Base-by-base conservation (phyloP, 2,797 vertebrate genomes). In the Chaetophractus vellerosus region DNA sequence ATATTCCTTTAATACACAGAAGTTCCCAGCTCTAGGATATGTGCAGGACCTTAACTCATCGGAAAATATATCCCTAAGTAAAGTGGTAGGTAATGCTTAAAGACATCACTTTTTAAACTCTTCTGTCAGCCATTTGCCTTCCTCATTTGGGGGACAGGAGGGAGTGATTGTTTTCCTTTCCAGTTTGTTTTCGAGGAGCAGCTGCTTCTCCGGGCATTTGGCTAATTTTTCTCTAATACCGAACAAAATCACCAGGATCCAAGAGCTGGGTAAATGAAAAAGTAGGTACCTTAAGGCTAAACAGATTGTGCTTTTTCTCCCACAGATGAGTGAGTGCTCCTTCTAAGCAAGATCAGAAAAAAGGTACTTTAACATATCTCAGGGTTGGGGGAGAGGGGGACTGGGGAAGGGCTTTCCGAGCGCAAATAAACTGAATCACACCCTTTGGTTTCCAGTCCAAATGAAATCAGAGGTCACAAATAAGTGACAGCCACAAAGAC, bases 121-220 rank as follows among this genome's bases (percentile, higher is more conserved):
- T 0, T 31, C 16, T 9, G 5, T 28, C 41, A 38, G 79, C 93
- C 95, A 95, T 97, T 93, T 97, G 96, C 55, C 84, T 93, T 83
- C 31, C 48, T 68, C 36, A 71, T 50, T 10, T 84, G n/a, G 83
- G 31, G 52, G 24, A 50, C 71, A 66, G 71, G 85, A 93, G 79
- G 79, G 48, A 72, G 38, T 0, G 12, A 68, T 63, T 92, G 83
- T 97, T 96, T 97, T 93, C 68, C 75, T 93, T 96, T 72, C 57
- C 86, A 83, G 71, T 91, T 95, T 96, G 95, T 88, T 97, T 93
- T 86, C 90, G 71, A 94, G 88, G 41, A 96, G 81, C 95, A 97
- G 92, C 92, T 94, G 95, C 82, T 93, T 97, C 90, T 83, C 85
- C 64, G 82, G 88, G 63, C 93, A 96, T 95, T 97, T 97, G 95